Conservation (phyloP, 2,888 invertebrate species). For the Tribolium freemani region DNA sequence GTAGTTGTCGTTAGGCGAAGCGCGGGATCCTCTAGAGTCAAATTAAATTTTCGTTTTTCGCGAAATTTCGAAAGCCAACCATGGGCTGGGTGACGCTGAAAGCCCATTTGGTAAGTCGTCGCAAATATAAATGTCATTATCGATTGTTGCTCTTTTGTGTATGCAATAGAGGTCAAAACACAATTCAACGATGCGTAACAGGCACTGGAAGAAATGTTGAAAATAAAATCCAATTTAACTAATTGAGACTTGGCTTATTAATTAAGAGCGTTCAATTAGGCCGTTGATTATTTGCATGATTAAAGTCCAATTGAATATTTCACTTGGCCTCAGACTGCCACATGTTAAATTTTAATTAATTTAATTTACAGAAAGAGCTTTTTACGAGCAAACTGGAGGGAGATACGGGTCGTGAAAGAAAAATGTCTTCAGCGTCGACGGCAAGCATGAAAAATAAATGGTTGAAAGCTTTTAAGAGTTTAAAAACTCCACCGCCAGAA, state of each 20-base stretch:
- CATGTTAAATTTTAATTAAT: slow-evolving; percentile 26
- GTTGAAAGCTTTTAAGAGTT: slow-evolving; percentile 96
- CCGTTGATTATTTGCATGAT: no score
- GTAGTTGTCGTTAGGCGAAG: slow-evolving; percentile 7
- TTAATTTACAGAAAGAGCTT: slow-evolving; percentile 82
- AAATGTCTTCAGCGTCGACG: slow-evolving; percentile 87
- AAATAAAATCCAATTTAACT: background rate
- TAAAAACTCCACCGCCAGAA: slow-evolving; percentile 81
- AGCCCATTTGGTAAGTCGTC: slow-evolving; percentile 71
- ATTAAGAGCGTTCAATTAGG: slow-evolving; percentile 8
- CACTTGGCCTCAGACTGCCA: background rate
- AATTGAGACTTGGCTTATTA: background rate
- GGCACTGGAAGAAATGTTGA: no score
- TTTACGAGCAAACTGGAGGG: slow-evolving; percentile 83
- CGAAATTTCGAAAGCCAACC: background rate
- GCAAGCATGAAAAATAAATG: slow-evolving; percentile 97
- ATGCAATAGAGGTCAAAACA: no score
- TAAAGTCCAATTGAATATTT: no score
- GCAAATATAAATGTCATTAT: background rate
- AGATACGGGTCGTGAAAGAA: slow-evolving; percentile 78
- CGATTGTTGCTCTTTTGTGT: background rate
- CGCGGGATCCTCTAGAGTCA: slow-evolving; percentile 13
- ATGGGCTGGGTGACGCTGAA: slow-evolving; percentile 75
- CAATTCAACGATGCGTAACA: no score
- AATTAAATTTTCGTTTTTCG: slow-evolving; percentile 9